Conservation (phyloP, 2,888 invertebrate genomes). For the Bursaphelenchus okinawaensis region DNA sequence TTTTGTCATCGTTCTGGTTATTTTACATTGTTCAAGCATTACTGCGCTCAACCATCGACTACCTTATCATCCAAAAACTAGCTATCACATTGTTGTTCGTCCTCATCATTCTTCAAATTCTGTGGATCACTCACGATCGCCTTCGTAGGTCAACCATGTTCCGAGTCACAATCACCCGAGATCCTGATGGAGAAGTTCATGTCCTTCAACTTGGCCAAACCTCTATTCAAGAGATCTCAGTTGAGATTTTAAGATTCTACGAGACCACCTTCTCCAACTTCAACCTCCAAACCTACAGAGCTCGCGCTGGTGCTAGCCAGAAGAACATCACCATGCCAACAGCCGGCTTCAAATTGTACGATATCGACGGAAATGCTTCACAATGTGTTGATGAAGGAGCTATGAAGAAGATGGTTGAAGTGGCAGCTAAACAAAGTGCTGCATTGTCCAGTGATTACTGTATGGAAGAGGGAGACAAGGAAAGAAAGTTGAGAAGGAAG, state of each 20-base stretch:
- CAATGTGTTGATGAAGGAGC: conserved; percentile 63
- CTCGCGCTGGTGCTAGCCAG: background rate
- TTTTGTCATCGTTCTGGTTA: conserved; percentile 93
- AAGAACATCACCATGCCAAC: conserved; percentile 3
- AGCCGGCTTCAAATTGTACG: conserved; percentile 81
- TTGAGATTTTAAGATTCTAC: conserved; percentile 68
- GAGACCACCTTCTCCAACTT: conserved; percentile 92
- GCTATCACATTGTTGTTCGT: conserved; percentile 88
- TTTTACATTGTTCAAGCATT: conserved; percentile 84
- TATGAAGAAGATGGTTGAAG: conserved; percentile 69
- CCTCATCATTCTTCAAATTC: conserved; percentile 64
- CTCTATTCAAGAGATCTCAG: conserved; percentile 35
- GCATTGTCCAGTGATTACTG: conserved; percentile 84
- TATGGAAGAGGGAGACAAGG: conserved; percentile 85
- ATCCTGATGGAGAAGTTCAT: conserved; percentile 64
- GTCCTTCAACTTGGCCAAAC: conserved; percentile 27
- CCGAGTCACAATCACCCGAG: conserved; percentile 70
- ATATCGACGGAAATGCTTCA: conserved; percentile 70
- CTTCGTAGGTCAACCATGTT: conserved; percentile 84
- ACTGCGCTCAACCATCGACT: conserved; percentile 52
- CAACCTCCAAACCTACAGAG: conserved; percentile 81
- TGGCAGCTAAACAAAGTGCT: conserved; percentile 77
- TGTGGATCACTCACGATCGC: conserved; percentile 80
- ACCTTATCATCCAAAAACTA: conserved; percentile 66
- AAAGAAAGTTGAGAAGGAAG: conserved; percentile 43